Conservation (phyloP, 64 coral and sea anemone species). For the Stichodactyla mertensii region DNA sequence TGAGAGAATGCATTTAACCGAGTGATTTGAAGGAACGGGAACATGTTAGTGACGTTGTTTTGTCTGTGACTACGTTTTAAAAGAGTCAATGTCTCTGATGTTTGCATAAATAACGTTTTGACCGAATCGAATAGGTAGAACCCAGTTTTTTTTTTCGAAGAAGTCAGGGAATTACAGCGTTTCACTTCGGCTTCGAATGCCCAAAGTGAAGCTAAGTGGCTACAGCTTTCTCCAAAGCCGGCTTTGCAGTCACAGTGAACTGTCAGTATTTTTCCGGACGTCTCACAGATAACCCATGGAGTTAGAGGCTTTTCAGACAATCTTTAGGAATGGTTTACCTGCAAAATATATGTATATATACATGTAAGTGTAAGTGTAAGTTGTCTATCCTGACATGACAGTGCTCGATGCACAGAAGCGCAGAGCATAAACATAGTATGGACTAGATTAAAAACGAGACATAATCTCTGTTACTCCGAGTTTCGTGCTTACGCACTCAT, state of each 20-base stretch:
- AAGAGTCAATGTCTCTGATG: conserved; percentile 29
- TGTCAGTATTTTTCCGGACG: not conserved
- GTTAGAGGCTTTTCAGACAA: no score
- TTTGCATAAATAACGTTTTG: conserved; percentile 29
- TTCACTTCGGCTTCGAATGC: conserved; percentile 16
- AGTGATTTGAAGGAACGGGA: not conserved
- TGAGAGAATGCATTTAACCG: not conserved
- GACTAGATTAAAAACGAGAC: no score
- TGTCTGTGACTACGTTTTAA: not conserved
- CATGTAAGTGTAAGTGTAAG: no score
- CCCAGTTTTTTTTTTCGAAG: conserved; percentile 55
- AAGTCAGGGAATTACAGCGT: conserved; percentile 38
- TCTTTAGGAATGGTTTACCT: no score
- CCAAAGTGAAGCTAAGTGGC: conserved; percentile 27
- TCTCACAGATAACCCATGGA: conserved; percentile 22
- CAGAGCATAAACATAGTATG: no score
- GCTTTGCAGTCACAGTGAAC: no score
- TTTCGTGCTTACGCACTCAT: no score
- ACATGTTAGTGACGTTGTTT: no score
- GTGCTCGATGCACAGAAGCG: no score
- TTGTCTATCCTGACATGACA: no score
- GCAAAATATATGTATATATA: no score
- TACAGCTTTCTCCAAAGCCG: not conserved
- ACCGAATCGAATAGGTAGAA: conserved; percentile 15
- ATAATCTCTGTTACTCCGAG: no score